Evolutionary conservation across 1,140 invertebrate species (phyloP).

Genomic region (Leptopilina clavipes): DNA sequence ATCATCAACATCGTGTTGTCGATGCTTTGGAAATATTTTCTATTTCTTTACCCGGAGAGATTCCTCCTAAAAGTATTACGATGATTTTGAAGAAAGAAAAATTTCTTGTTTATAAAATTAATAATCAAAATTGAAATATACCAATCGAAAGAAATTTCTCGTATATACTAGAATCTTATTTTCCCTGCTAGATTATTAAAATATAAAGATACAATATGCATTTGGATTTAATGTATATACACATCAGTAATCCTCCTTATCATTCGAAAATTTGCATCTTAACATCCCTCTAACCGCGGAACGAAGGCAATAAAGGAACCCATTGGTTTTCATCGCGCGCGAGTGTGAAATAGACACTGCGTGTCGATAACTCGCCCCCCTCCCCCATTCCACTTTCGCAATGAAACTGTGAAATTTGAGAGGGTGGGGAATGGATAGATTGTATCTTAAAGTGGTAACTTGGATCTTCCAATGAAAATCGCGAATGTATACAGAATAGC

Average conservation of each 20-base stretch:
- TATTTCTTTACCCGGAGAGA: no score
- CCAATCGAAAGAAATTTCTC: no score
- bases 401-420: conserved; percentile 22
- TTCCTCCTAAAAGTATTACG: no score
- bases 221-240: not conserved
- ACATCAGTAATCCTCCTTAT: conserved; percentile 5
- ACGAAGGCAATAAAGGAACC: conserved; percentile 23
- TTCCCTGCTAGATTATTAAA: no score
- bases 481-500: conserved; percentile 52
- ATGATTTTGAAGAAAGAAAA: no score
- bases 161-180: not conserved
- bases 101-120: no score
- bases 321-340: conserved; percentile 27
- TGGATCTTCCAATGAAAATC: conserved; percentile 69
- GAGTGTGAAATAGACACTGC: conserved; percentile 33
- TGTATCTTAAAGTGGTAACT: conserved; percentile 49
- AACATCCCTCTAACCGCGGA: conserved; percentile 31
- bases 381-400: not conserved
- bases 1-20: no score
- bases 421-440: conserved; percentile 42
- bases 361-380: conserved; percentile 31
- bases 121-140: no score
- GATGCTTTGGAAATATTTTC: no score
- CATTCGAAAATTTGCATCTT: conserved; percentile 20
- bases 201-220: not conserved